Evolutionary conservation across 2,113 vertebrate genomes (phyloP), one percentile per base, ranked within the genome.

Genomic region (Rallus limicola): DNA sequence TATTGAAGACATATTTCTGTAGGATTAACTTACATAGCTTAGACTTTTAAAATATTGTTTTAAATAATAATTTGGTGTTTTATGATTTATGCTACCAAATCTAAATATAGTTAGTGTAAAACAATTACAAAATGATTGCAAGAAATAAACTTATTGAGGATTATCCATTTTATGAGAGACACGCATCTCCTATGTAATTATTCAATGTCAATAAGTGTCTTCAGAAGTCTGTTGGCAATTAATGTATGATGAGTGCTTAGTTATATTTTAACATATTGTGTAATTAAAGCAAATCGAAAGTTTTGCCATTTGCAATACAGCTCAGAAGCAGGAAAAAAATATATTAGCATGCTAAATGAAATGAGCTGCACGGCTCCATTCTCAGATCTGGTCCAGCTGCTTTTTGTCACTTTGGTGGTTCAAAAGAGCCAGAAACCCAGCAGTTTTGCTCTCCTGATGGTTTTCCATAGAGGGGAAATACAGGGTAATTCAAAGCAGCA

Each of bases 1-100:
- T 95, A 97, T 92, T 96, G 76, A 79, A 96, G 90, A 91, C 83
- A 94, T 96, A 93, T 95, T 96, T 95, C 71, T 69, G 44, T 76
- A 94, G 58, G 93, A 95, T 94, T 96, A 88, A 62, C 55, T 92
- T 93, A 90, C 67, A 82, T 5, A 83, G 17, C 79, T 93, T 48
- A 64, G 40, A 81, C n/a, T 94, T 76, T 59, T 86, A 72, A 90
- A 97, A 96, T 82, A 95, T 65, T 92, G 36, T 67, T 92, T 94
- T 80, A 96, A 95, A 89, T 74, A 78, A 94, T 93, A 77, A 78
- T 90, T 91, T 74, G 13, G 33, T 38, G 59, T 86, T 96, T 90
- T 86, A 42, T 67, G 33, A 96, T 91, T 88, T 90, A 94, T 95
- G 80, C 76, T 92, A 70, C 78, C 80, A 91, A 70, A 89, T 88